phyloP scores from a whole-genome alignment of 2,113 vertebrate species.

The Gopherus evgoodei region DNA sequence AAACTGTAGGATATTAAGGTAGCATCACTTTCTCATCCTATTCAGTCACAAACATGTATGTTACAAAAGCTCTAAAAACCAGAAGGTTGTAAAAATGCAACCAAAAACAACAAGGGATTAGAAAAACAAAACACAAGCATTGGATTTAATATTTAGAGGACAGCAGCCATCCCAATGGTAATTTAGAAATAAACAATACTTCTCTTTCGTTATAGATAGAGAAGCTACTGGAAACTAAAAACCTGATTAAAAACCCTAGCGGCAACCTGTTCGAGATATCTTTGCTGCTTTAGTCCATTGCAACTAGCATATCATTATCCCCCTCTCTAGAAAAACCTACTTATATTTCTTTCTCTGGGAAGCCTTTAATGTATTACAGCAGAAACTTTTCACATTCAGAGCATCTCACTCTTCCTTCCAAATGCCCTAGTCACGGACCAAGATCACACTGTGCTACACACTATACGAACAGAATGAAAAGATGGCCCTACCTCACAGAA shows the following conservation, averaged over 20 bases:
- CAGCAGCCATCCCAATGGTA: not conserved
- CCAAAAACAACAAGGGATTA: not conserved
- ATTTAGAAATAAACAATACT: not conserved
- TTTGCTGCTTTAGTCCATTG: not conserved
- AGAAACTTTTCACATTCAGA: not conserved
- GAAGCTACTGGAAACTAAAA: constrained; percentile 12
- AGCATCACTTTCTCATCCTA: not conserved
- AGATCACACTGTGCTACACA: not conserved
- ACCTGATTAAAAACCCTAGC: not conserved
- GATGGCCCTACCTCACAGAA: not conserved
- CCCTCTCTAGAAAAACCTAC: not conserved
- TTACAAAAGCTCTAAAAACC: not conserved
- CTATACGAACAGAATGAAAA: not conserved
- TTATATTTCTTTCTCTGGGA: not conserved
- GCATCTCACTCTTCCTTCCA: not conserved
- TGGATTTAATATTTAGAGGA: not conserved
- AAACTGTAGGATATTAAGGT: not conserved
- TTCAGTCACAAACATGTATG: not conserved
- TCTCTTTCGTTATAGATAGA: not conserved
- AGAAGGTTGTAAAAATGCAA: not conserved
- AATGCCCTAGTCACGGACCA: not conserved
- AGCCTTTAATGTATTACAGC: constrained; percentile 9
- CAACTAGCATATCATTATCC: constrained; percentile 1
- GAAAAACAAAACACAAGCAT: not conserved
- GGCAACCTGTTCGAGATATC: not conserved